Base-by-base conservation (phyloP, 1,140 invertebrate species). In the Drosophila sp. region DNA sequence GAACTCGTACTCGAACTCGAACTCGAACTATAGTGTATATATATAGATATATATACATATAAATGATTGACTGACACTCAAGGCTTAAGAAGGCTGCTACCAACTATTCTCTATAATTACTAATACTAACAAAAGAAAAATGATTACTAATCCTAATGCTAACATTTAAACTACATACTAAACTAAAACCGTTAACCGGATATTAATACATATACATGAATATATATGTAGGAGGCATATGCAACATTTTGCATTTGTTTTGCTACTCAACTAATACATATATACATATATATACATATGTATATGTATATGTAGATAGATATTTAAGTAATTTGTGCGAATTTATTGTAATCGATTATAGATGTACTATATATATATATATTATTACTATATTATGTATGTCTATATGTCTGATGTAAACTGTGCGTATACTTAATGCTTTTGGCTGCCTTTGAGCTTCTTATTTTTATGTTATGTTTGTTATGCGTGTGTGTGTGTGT, bases 51-150 rank as follows among this genome's bases (percentile, higher is more conserved):
- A 65, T 63, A 65, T 63, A 76, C 70, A 70, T 84, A 75, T 75
- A 79, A 78, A 86, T 91, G 90, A 90, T 84, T 91, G 90, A 91
- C 90, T 91, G 90, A 91, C 90, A 91, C 90, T 91, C 73, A 84
- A 79, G 87, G 87, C 87, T 85, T 71, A 61, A 62, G 40, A 62
- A 67, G 70, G 73, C 69, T 86, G 74, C 70, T 81, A 65, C 66
- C 66, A 62, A 67, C 65, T 81, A 76, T 80, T 72, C 69, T 63
- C 8, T 50, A 17, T 17, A 50, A 50, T 27, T 50, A 25, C 44
- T 50, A 50, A 47, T 47, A 17, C 44, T 47, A 23, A 25, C 5
- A 76, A 44, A 69, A 10, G 11, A 11, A 10, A 10, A 38, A 38
- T 38, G 35, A 38, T 11, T 38, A 11, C 35, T 38, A 50, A 50